Evolutionary conservation across 2,888 invertebrate species (phyloP).

Genomic region (Trichogramma dendrolimi): DNA sequence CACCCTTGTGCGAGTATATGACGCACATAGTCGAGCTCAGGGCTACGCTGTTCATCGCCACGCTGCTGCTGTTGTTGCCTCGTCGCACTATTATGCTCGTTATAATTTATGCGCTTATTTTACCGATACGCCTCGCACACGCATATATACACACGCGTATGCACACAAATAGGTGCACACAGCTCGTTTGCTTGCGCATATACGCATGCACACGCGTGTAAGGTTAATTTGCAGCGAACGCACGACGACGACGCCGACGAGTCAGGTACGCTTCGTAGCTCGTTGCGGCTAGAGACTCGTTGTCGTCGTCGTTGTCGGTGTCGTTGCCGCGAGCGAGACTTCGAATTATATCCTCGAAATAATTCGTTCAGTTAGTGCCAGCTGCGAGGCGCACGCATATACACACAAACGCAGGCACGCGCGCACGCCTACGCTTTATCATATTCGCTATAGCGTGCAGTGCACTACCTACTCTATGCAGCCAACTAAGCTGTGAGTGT

Average conservation of each 20-base stretch:
- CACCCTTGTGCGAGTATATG: too few relatives aligned
- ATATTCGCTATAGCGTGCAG: constrained; percentile 12
- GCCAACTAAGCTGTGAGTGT: too few relatives aligned
- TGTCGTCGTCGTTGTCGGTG: too few relatives aligned
- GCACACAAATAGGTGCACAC: too few relatives aligned
- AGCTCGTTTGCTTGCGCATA: too few relatives aligned
- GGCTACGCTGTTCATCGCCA: too few relatives aligned
- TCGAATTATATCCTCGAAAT: constrained; percentile 35
- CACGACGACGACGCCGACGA: constrained; percentile 7
- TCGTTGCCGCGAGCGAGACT: not conserved
- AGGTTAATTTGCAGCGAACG: constrained; percentile 3
- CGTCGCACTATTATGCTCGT: constrained; percentile 25
- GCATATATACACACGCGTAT: too few relatives aligned
- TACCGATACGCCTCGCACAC: not conserved
- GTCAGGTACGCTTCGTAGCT: constrained; percentile 24
- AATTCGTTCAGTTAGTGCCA: constrained; percentile 43
- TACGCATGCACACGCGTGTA: not conserved
- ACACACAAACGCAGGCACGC: too few relatives aligned
- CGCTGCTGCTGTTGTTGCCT: constrained; percentile 5
- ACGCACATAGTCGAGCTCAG: too few relatives aligned
- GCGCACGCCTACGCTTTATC: constrained; percentile 36
- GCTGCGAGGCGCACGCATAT: constrained; percentile 9
- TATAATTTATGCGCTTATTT: constrained; percentile 31
- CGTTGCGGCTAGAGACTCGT: not conserved
- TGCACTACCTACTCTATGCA: too few relatives aligned